Evolutionary conservation across 2,113 vertebrate species (phyloP), one percentile per base, ranked within the genome.

Genomic region (Pedionomus torquatus): DNA sequence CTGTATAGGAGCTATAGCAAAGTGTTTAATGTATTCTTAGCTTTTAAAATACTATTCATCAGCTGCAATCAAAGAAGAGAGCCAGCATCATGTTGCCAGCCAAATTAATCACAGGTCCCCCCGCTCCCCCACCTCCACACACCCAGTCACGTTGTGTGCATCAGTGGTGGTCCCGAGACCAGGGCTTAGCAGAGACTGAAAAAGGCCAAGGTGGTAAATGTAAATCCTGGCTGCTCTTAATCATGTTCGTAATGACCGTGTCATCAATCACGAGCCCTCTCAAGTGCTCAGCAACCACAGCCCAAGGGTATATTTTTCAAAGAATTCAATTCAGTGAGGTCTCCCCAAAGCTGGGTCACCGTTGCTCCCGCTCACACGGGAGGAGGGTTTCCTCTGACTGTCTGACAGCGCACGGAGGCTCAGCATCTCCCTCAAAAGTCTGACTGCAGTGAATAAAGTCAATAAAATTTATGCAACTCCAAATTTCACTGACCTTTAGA

Each of bases 221-320:
- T 82, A 96, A 97, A 97, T 96, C 91, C 91, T 96, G 95, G 65
- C 91, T 96, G 89, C 95, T 96, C 91, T 96, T 95, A 91, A 96
- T 95, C 95, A 87, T 64, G 90, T 71, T 74, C 3, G 0, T 90
- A 96, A 93, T 90, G 96, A 90, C 90, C 85, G 5, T 69, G 60
- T 95, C 95, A 96, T 96, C 93, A 83, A 97, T 97, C 90, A 96
- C 8, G 37, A 13, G 54, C 70, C 46, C 90, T 84, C 90, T 78
- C 92, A 87, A 96, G 93, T 48, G 96, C 92, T 95, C 95, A 90
- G 95, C 90, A 87, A 74, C 92, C 90, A 86, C 90, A 83, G 90
- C 95, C 90, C 93, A 86, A 90, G 95, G 93, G 83, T 79, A 13
- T 83, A 72, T 97, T 96, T 96, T 90, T 80, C 75, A 75, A 89